Conservation (phyloP, 1,140 invertebrate genomes). For the Plutomurus gul region DNA sequence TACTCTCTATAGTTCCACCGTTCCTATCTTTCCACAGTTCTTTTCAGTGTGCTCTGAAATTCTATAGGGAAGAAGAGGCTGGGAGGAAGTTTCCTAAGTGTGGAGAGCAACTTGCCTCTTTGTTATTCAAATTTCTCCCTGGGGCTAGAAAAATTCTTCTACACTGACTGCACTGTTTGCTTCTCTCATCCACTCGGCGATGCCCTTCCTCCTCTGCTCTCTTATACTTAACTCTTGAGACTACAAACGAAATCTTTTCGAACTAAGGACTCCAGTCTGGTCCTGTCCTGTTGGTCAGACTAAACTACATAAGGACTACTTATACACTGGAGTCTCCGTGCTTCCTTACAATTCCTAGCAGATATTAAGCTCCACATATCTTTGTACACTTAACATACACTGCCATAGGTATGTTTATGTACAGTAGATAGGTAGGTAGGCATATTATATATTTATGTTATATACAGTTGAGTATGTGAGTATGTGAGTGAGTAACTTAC, state of each 20-base stretch:
- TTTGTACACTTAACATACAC: no score
- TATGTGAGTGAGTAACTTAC: no score
- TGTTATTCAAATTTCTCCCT: slow-evolving; percentile 46
- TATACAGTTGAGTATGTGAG: no score
- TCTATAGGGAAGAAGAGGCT: not conserved
- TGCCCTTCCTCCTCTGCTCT: not conserved
- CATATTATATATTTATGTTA: no score
- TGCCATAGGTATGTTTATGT: no score
- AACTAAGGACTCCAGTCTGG: not conserved
- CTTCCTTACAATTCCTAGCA: not conserved
- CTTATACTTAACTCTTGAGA: not conserved
- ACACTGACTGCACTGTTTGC: slow-evolving; percentile 29
- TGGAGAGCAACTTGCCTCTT: slow-evolving; percentile 30
- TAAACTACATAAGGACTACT: not conserved
- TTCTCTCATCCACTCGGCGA: not conserved
- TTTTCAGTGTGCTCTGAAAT: not conserved
- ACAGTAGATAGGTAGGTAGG: no score
- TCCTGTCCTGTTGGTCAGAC: not conserved
- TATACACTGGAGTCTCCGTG: not conserved
- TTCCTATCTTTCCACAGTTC: no score
- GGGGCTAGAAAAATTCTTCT: slow-evolving; percentile 40
- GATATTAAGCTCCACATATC: no score
- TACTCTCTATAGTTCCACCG: no score
- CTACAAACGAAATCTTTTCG: not conserved
- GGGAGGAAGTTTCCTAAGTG: not conserved